Evolutionary conservation across 2,113 vertebrate species (phyloP).

Genomic region (Callopanchax toddi): DNA sequence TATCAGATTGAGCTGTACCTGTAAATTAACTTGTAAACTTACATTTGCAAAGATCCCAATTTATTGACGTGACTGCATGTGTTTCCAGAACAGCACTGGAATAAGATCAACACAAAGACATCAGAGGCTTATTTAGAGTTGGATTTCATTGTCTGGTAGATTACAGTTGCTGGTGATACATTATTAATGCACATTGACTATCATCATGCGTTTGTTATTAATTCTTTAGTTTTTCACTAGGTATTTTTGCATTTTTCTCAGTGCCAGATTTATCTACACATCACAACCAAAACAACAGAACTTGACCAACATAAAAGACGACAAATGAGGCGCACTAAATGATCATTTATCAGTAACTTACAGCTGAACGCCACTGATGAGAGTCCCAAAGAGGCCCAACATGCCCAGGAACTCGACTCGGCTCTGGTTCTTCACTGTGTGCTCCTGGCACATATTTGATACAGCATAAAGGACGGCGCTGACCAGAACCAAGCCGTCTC

Average conservation of each 20-base stretch:
- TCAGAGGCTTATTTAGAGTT: no score
- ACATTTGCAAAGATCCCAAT: constrained; percentile 86
- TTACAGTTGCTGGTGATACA: no score
- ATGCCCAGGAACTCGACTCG: constrained; percentile 94
- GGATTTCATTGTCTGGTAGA: no score
- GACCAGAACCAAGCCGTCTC: constrained; percentile 90
- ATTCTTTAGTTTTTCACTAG: no score
- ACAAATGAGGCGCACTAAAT: no score
- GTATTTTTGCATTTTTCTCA: no score
- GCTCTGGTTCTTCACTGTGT: constrained; percentile 95
- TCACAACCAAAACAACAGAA: no score
- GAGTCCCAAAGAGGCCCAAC: constrained; percentile 94
- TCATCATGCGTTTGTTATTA: no score
- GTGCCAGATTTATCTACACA: no score
- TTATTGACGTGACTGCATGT: constrained; percentile 77
- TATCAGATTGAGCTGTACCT: no score
- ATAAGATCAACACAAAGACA: not conserved
- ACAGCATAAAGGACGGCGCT: constrained; percentile 91
- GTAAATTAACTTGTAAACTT: constrained; percentile 44
- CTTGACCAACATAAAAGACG: no score
- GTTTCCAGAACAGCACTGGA: constrained; percentile 87
- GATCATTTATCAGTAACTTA: constrained; percentile 72
- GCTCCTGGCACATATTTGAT: constrained; percentile 94
- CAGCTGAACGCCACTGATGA: constrained; percentile 94
- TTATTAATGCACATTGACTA: no score